Conservation (phyloP, 1,140 invertebrate species). For the Oscheius sp. region DNA sequence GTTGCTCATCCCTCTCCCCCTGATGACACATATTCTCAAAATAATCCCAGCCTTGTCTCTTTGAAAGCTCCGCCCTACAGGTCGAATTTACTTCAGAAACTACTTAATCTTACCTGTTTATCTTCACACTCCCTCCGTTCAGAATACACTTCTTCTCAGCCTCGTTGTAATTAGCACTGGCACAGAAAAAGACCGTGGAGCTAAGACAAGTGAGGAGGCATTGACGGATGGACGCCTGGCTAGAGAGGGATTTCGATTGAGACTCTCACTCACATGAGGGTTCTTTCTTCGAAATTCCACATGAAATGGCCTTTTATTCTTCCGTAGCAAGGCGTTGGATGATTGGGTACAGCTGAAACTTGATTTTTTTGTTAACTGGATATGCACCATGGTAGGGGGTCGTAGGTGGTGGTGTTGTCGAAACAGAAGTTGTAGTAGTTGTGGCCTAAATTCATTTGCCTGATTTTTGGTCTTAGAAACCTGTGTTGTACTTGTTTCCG, state of each 20-base stretch:
- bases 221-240: not conserved
- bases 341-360: no score
- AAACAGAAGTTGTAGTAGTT: no score
- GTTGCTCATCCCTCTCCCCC: not conserved
- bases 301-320: not conserved
- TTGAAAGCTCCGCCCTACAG: not conserved
- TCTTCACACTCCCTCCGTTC: not conserved
- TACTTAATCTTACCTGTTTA: not conserved
- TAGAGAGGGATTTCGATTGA: not conserved
- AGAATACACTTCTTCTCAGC: not conserved
- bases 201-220: not conserved
- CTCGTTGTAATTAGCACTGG: not conserved
- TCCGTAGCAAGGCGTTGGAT: not conserved
- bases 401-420: no score
- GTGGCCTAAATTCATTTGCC: no score
- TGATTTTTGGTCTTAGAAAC: no score
- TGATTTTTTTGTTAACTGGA: no score
- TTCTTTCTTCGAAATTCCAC: not conserved
- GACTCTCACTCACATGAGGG: not conserved
- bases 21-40: not conserved
- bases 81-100: no score
- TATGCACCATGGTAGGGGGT: no score
- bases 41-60: not conserved
- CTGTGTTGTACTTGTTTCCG: no score
- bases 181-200: not conserved